These are phyloP conservation scores for Notolepis coatsorum DNA, from an alignment of 2,797 vertebrate genomes.

Conservation along the genomic window DNA sequence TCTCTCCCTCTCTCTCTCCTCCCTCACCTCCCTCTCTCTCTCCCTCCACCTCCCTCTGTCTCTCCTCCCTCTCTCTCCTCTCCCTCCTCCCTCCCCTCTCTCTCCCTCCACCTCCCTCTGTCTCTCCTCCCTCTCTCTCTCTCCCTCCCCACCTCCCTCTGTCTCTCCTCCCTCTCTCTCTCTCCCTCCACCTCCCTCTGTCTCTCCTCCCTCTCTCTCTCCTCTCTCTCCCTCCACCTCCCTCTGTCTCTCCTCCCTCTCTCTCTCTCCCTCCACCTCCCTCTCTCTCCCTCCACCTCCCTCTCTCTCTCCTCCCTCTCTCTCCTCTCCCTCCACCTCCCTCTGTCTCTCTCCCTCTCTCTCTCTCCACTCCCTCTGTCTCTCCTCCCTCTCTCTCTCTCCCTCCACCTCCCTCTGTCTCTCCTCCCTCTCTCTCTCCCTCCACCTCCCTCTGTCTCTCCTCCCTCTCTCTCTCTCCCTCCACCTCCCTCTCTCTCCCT, in stretches of 20 bases:
- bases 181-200: background rate
- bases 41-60: no score
- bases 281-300: background rate
- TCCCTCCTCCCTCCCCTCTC: no score
- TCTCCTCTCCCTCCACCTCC: no score
- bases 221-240: no score
- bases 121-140: background rate
- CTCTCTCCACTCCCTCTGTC: background rate
- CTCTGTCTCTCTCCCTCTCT: background rate
- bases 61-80: no score
- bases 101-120: no score
- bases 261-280: background rate
- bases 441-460: background rate
- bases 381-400: background rate
- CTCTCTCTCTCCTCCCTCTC: background rate
- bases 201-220: no score
- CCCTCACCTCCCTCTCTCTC: no score
- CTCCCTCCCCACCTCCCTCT: background rate
- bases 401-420: background rate
- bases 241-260: background rate
- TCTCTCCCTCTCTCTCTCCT: no score
- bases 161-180: background rate
- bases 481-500: conserved; percentile 24
- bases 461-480: background rate
- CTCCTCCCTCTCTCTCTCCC: background rate